Evolutionary conservation across 2,113 vertebrate species (phyloP).

Genomic region (Seriola quinqueradiata): DNA sequence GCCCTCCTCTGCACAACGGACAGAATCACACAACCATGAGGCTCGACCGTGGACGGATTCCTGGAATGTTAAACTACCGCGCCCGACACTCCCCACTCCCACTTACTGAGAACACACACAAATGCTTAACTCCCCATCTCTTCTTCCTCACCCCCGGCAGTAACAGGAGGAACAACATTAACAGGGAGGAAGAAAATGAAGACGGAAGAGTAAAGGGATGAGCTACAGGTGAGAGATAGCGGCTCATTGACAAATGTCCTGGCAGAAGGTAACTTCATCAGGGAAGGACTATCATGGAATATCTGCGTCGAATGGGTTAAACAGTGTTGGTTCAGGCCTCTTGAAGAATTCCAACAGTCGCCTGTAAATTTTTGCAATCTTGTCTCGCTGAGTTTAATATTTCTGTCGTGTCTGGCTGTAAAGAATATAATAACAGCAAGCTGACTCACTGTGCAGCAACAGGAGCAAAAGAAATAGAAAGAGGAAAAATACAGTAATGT

Average conservation of each 20-base stretch:
- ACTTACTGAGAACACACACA: conserved; percentile 74
- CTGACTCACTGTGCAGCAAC: conserved; percentile 18
- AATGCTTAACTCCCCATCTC: conserved; percentile 59
- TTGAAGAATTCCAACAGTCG: conserved; percentile 23
- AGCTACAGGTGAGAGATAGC: conserved; percentile 63
- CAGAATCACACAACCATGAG: conserved; percentile 79
- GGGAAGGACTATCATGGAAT: conserved; percentile 9
- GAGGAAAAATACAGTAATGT: neutral
- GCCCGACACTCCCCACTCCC: conserved; percentile 80
- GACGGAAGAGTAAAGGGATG: conserved; percentile 34
- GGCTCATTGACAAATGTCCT: conserved; percentile 60
- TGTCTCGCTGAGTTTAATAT: conserved; percentile 44
- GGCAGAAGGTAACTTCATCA: conserved; percentile 19
- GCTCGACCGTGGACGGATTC: conserved; percentile 78
- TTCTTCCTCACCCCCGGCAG: conserved; percentile 43
- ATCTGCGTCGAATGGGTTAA: neutral
- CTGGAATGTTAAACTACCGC: conserved; percentile 83
- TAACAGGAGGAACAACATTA: conserved; percentile 39
- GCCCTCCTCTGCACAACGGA: conserved; percentile 73
- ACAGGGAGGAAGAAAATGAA: conserved; percentile 33
- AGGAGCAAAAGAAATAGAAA: conserved; percentile 4
- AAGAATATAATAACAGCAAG: conserved; percentile 43
- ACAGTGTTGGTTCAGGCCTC: conserved; percentile 25
- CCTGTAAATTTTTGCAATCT: conserved; percentile 32
- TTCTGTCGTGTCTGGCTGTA: conserved; percentile 27